Conservation (phyloP, 2,797 vertebrate genomes). For the Cheirogaleus major region DNA sequence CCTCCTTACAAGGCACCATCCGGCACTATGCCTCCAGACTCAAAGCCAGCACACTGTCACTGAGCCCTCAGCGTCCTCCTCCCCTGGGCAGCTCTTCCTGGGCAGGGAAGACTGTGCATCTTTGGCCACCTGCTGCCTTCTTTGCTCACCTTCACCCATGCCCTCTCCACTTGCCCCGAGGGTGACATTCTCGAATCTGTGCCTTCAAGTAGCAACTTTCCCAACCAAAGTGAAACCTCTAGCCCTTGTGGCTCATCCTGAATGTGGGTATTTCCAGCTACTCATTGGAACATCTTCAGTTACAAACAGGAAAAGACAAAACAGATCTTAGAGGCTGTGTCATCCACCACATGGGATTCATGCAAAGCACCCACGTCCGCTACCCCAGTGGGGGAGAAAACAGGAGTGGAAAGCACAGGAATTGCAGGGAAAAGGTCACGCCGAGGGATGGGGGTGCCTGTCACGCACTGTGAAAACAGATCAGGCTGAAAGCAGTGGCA, state of each 20-base stretch:
- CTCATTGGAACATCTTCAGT: not conserved
- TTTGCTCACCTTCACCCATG: not conserved
- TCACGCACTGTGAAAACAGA: not conserved
- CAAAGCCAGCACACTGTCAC: not conserved
- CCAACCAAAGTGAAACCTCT: not conserved
- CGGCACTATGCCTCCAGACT: not conserved
- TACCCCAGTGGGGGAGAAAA: not conserved
- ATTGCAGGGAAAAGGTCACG: not conserved
- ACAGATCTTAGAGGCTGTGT: not conserved
- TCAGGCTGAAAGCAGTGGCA: not conserved
- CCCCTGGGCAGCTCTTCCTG: not conserved
- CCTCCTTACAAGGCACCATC: not conserved
- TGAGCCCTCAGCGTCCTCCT: not conserved
- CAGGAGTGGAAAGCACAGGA: not conserved
- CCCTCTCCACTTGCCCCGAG: not conserved
- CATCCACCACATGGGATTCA: not conserved
- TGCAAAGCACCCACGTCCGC: not conserved
- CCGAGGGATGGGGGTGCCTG: not conserved
- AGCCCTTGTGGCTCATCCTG: not conserved
- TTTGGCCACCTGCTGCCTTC: not conserved
- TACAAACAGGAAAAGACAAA: not conserved
- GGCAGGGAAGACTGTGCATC: not conserved
- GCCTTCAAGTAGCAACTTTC: not conserved
- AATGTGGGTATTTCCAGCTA: not conserved
- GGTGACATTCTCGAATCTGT: not conserved